Evolutionary conservation across 1,140 invertebrate genomes (phyloP).

Genomic region (Caerostris extrusa): DNA sequence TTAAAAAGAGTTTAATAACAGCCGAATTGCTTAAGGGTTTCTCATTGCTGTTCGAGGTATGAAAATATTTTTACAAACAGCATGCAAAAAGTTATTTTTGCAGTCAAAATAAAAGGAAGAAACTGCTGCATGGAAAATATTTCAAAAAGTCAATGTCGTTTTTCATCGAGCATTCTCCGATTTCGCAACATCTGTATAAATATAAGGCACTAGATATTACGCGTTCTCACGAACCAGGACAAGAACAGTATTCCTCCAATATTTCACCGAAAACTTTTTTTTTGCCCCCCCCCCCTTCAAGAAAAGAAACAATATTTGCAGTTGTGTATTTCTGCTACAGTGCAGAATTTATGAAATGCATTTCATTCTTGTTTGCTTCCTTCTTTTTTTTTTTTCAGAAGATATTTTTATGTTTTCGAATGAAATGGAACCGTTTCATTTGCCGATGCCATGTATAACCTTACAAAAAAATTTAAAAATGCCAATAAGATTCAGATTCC

Average conservation of each 20-base stretch:
- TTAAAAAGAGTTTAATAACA: too few relatives aligned
- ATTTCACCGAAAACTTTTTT: background rate
- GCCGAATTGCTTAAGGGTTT: too few relatives aligned
- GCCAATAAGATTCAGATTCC: conserved; percentile 17
- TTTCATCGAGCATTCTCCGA: background rate
- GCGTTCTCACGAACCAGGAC: background rate
- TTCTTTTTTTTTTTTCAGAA: background rate
- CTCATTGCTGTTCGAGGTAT: too few relatives aligned
- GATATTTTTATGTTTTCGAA: background rate
- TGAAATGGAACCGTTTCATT: conserved; percentile 5
- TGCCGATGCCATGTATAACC: background rate
- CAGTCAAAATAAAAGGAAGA: background rate
- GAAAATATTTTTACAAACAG: too few relatives aligned
- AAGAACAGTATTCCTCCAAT: background rate
- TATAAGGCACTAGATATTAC: background rate
- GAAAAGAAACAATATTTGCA: conserved; percentile 12
- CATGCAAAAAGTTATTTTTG: too few relatives aligned
- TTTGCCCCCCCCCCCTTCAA: too few relatives aligned
- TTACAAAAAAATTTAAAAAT: background rate
- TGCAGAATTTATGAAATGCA: conserved; percentile 7
- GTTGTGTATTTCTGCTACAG: conserved; percentile 9
- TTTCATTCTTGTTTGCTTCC: background rate
- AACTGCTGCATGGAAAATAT: background rate
- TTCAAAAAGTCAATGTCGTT: background rate
- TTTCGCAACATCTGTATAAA: conserved; percentile 21